Base-by-base conservation (phyloP, 2,797 vertebrate species). In the Myotis pilosus region DNA sequence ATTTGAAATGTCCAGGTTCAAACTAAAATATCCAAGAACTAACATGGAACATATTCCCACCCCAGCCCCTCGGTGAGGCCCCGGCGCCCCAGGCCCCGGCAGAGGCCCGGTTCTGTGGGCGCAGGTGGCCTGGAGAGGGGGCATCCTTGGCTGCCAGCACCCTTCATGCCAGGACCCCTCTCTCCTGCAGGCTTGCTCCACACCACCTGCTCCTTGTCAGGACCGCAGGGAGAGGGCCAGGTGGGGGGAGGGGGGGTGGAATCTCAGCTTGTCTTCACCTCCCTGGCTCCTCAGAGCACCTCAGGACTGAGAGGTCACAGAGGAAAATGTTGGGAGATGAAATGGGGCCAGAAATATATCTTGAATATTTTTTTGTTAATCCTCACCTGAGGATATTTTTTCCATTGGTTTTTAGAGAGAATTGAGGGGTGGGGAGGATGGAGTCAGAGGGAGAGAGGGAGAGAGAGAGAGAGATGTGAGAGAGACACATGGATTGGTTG, bases 1-100 rank as follows among this genome's bases (percentile, higher is more conserved):
- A 53, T 79, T 64, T 82, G 57, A 94, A 91, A 68, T 28, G 72
- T 83, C 51, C 69, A 87, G 25, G 4, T 33, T 94, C 16, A 25
- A 71, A 51, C 47, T 51, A 16, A 92, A 83, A 81, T 60, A 72
- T 25, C 23, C 28, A 71, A 71, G 47, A 72, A 47, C 72, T 41
- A 79, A 92, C 75, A 49, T 7, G 8, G 55, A 89, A 66, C 53
- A 72, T 51, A 28, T 72, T 81, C 72, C n/a, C 25, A 41, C 11
- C 8, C 38, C 16, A 2, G 55, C 10, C 8, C 25, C 25, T 74
- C 25, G 1, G 28, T 23, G 12, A 68, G 60, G 33, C 23, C 23
- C 64, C 82, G 20, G 72, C 22, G n/a, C 19, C 47, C 69, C 57
- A 38, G 2, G 38, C 23, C 30, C 1, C 23, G 6, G 19, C 0